Evolutionary conservation across 2,797 vertebrate species (phyloP).

Genomic region (Hephaestus fuliginosus): DNA sequence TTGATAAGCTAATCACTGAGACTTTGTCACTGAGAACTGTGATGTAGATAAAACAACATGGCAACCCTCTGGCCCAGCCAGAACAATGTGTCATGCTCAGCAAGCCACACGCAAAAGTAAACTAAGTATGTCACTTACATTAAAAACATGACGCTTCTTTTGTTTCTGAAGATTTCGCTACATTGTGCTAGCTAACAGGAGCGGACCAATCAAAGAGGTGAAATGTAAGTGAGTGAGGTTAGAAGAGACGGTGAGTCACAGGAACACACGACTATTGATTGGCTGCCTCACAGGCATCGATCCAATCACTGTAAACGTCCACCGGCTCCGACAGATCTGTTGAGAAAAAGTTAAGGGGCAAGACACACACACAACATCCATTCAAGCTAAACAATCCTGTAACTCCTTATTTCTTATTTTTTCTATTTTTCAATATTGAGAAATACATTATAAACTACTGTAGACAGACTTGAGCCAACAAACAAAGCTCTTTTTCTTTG

Average conservation of each 20-base stretch:
- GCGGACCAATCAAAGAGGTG: conserved; percentile 1
- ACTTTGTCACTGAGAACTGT: conserved; percentile 4
- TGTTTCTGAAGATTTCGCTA: conserved; percentile 8
- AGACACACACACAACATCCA: neutral
- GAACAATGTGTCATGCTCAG: conserved; percentile 14
- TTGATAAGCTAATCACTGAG: neutral
- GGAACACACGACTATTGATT: conserved; percentile 88
- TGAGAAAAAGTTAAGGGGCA: conserved; percentile 74
- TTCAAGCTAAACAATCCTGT: neutral
- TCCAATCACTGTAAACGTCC: conserved; percentile 98
- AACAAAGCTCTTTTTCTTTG: neutral
- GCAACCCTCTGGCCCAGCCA: conserved; percentile 54
- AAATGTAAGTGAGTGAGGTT: conserved; percentile 32
- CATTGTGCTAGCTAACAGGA: conserved; percentile 26
- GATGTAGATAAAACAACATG: conserved; percentile 10
- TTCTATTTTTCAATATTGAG: neutral
- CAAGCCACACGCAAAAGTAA: neutral
- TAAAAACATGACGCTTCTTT: neutral
- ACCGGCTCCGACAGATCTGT: conserved; percentile 94
- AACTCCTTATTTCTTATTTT: conserved; percentile 2
- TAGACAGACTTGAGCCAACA: neutral
- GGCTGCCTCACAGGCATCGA: conserved; percentile 95
- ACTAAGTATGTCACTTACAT: neutral
- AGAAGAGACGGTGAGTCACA: conserved; percentile 12
- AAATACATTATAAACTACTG: neutral